Base-by-base conservation (phyloP, 2,113 vertebrate species). In the Meleagris gallopavo region DNA sequence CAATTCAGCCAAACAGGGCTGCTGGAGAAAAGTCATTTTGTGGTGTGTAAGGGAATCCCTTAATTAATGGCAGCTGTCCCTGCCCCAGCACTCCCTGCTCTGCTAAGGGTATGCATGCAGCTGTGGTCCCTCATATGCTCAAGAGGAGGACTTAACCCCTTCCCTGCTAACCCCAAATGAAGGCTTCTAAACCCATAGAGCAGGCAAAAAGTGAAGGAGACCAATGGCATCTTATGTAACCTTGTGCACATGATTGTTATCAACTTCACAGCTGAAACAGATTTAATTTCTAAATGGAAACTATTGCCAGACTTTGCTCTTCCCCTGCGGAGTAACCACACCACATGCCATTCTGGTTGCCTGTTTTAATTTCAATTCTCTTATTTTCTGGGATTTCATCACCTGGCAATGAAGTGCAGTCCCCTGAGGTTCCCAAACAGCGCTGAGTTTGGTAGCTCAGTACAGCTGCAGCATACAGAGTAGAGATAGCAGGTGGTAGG, bases 341-440 rank as follows among this genome's bases (percentile, higher is more conserved):
- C 24, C 45, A 32, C 55, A 21, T 30, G 45, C 21, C 45, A 45
- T 32, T 71, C 73, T 45, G 36, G 2, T 64, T 83, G 74, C 38
- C 14, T 45, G 16, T 88, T 86, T 36, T 67, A 50, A 77, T 64
- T 83, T 55, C 46, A 60, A 24, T 64, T 83, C 66, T 64, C 41
- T 89, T 60, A 7, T 88, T 62, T 62, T 66, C 60, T 74, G 65
- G 32, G 34, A 30, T 94, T 75, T 90, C 83, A 77, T 62, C 69
- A 90, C 58, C 65, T 77, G 62, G 54, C 67, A 67, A 34, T 34
- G 41, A 83, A 86, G 25, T 12, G 15, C 0, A 3, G 43, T 20
- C 65, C 57, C 88, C 20, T 55, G 80, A 41, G 72, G 52, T 4
- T 78, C 52, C 86, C n/a, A 36, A 20, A 5, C 0, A 3, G 8